Evolutionary conservation across 2,888 invertebrate genomes (phyloP), one percentile per base, ranked within the genome.

Genomic region (Cylindroiulus punctatus): DNA sequence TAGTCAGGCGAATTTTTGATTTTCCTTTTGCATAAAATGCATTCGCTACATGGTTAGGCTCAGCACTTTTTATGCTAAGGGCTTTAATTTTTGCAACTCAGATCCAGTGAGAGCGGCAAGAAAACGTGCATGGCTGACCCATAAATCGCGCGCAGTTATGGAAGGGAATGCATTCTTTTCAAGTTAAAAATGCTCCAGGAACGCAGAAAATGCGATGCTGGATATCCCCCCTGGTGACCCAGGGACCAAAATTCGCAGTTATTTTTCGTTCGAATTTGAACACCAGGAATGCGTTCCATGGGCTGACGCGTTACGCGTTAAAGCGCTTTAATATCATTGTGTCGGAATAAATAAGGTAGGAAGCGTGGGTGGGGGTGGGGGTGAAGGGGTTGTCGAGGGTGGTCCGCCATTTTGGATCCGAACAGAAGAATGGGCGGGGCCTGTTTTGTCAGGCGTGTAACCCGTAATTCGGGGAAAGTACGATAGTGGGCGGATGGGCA

Each of bases 381-480:
- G 65, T 19, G 65, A 52, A 12, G 52, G 52, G 19, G 52, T 12
- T 52, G 14, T 14, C 7, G 14, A 52, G 5, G 5, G 7, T 65
- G 26, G n/a, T n/a, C 65, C 65, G 65, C 65, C 22, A 26, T 65
- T n/a, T 65, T 26, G 65, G 4, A 52, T 52, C n/a, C n/a, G n/a
- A n/a, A 52, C 52, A 52, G n/a, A 26, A 26, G 26, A 65, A 65
- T 65, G 65, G 65, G 65, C 65, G 65, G 19, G 65, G 52, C 26
- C 12, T 65, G 65, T 65, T 65, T 65, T 65, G 65, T 65, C 65
- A 65, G 65, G 65, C 65, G 65, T 65, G 65, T 65, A 65, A 65
- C 65, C 65, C 26, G 22, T 26, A 65, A 65, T 65, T 65, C 65
- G 65, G 65, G 26, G 65, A 65, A 65, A 65, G 65, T 26, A 65